A percentile compares a stretch with the other conserved stretches of the same genome.
Evolutionary conservation across 92 coral and sea anemone species (phyloP).

Genomic region (Meandrina meandrites): DNA sequence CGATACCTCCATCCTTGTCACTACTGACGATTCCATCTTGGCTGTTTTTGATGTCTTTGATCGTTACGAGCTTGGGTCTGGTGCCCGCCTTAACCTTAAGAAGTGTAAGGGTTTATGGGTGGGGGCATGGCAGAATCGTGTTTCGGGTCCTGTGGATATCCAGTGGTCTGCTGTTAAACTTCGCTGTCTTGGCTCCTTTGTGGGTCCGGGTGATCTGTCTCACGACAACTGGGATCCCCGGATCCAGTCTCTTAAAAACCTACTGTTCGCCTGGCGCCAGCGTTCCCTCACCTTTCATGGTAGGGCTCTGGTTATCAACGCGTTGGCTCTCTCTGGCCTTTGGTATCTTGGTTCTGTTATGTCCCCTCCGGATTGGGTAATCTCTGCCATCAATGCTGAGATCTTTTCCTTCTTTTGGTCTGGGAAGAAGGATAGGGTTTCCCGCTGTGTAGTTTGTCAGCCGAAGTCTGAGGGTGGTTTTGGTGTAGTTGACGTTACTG

Average conservation of each 20-base stretch:
- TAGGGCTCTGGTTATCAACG: slow-evolving; percentile 8
- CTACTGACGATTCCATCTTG: neutral
- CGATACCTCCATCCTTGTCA: slow-evolving; percentile 11
- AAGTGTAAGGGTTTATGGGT: slow-evolving; percentile 24
- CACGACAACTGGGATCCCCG: neutral
- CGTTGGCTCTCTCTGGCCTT: neutral
- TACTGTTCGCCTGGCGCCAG: neutral
- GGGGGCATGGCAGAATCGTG: slow-evolving; percentile 25
- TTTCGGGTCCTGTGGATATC: neutral
- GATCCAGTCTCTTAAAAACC: neutral
- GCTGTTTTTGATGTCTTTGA: neutral
- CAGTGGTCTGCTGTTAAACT: neutral
- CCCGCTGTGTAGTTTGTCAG: neutral
- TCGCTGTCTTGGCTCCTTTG: neutral
- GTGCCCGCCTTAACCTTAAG: neutral
- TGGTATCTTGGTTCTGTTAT: slow-evolving; percentile 15
- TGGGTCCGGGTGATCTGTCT: neutral
- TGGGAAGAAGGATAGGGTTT: neutral
- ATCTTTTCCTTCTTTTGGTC: slow-evolving; percentile 17
- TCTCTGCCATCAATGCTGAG: neutral
- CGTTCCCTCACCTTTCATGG: slow-evolving; percentile 25
- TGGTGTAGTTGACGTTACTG: neutral
- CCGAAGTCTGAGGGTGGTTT: neutral
- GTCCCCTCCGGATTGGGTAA: neutral
- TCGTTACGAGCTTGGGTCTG: neutral